phyloP scores from a whole-genome alignment of 2,797 vertebrate genomes.

The Neopelma chrysocephalum region DNA sequence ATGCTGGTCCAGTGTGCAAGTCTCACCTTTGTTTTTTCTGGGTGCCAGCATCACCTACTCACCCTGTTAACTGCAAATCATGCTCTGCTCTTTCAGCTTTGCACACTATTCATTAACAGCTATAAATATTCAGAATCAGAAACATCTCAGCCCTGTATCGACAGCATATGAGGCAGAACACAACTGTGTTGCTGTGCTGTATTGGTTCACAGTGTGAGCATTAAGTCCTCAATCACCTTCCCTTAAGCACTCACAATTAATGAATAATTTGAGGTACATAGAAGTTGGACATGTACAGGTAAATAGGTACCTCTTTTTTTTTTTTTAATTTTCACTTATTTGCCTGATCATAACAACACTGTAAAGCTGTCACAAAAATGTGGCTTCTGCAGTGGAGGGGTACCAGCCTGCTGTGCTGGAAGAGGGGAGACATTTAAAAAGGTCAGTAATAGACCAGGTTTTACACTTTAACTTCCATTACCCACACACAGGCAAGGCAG shows the following conservation, averaged over 20 bases:
- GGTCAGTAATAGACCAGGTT: constrained; percentile 63
- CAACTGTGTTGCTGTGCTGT: neutral
- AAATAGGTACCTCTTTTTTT: neutral
- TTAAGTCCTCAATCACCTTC: neutral
- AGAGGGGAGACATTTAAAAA: constrained; percentile 47
- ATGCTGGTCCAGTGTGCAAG: neutral
- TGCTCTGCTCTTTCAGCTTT: neutral
- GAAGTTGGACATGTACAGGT: neutral
- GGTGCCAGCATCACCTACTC: neutral
- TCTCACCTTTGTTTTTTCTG: neutral
- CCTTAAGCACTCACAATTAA: neutral
- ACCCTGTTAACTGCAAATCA: neutral
- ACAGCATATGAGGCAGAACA: neutral
- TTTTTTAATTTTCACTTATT: neutral
- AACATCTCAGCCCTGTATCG: neutral
- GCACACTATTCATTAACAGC: neutral
- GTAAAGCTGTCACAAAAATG: constrained; percentile 39
- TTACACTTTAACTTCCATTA: constrained; percentile 58
- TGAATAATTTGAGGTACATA: neutral
- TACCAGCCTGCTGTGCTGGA: constrained; percentile 2
- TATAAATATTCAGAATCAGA: constrained; percentile 14
- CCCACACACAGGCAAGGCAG: neutral
- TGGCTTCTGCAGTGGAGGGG: neutral
- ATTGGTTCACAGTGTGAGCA: neutral
- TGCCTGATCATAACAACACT: neutral